Evolutionary conservation across 1,140 invertebrate species (phyloP).

Genomic region (Dreissena rostriformis): DNA sequence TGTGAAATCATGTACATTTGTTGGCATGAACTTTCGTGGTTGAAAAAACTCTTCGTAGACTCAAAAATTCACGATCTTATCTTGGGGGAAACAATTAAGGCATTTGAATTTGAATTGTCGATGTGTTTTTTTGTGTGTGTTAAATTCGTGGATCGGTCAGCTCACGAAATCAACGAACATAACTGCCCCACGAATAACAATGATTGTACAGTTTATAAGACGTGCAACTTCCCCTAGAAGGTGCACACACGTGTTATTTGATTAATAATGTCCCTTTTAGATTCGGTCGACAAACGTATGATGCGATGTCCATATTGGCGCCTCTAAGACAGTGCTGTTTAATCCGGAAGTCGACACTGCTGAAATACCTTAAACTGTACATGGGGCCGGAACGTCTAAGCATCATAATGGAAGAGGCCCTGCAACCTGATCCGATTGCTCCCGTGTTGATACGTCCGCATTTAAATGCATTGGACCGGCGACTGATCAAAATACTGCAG

Average conservation of each 20-base stretch:
- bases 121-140: too few species aligned
- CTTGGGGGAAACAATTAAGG: too few species aligned
- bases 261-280: slow-evolving; percentile 17
- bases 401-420: slow-evolving; percentile 26
- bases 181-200: too few species aligned
- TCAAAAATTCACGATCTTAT: too few species aligned
- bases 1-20: too few species aligned
- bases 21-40: too few species aligned
- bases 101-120: too few species aligned
- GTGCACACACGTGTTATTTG: neutral
- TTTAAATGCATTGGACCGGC: slow-evolving; percentile 33
- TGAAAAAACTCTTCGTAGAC: too few species aligned
- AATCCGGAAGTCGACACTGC: slow-evolving; percentile 45
- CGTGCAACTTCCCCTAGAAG: too few species aligned
- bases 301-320: slow-evolving; percentile 52
- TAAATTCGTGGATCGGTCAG: too few species aligned
- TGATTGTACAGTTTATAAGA: too few species aligned
- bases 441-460: slow-evolving; percentile 35
- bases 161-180: too few species aligned
- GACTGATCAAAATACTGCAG: slow-evolving; percentile 28
- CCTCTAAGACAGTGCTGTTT: slow-evolving; percentile 46
- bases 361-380: slow-evolving; percentile 45
- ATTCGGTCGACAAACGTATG: slow-evolving; percentile 41
- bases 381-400: slow-evolving; percentile 35
- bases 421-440: slow-evolving; percentile 22